Conservation (phyloP, 2,888 invertebrate genomes). For the Dynastes tityus region DNA sequence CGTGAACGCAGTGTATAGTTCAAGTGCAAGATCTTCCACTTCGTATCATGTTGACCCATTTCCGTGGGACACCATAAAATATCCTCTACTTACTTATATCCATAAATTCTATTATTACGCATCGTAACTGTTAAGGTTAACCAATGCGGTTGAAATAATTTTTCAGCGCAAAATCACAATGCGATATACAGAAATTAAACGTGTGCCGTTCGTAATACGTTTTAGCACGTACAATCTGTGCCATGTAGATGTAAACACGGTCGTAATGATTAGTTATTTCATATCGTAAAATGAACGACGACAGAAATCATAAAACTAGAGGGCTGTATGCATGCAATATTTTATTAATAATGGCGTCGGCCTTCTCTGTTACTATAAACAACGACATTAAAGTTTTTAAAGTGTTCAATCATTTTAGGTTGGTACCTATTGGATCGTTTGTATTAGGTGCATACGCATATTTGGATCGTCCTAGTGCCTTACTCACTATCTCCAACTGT, state of each 20-base stretch:
- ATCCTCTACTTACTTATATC: too few relatives aligned
- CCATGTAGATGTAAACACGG: not conserved
- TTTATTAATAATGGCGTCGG: not conserved
- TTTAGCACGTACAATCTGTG: not conserved
- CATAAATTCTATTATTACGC: not conserved
- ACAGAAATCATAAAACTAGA: not conserved
- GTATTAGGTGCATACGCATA: too few relatives aligned
- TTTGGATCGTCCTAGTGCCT: too few relatives aligned
- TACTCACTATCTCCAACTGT: too few relatives aligned
- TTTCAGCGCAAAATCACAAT: not conserved
- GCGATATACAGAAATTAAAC: not conserved
- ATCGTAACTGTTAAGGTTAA: not conserved
- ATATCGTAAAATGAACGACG: slow-evolving; percentile 1
- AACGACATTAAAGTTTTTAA: slow-evolving; percentile 2
- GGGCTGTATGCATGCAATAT: not conserved
- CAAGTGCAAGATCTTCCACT: too few relatives aligned
- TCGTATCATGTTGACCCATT: too few relatives aligned
- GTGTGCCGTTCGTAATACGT: not conserved
- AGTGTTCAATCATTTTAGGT: not conserved
- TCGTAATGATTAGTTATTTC: slow-evolving; percentile 2
- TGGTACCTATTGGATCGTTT: too few relatives aligned
- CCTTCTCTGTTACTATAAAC: not conserved
- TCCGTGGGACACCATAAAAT: too few relatives aligned
- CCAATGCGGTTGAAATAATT: not conserved
- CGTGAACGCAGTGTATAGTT: too few relatives aligned